Evolutionary conservation across 2,888 invertebrate genomes (phyloP).

Genomic region (Microplitis deprimator): DNA sequence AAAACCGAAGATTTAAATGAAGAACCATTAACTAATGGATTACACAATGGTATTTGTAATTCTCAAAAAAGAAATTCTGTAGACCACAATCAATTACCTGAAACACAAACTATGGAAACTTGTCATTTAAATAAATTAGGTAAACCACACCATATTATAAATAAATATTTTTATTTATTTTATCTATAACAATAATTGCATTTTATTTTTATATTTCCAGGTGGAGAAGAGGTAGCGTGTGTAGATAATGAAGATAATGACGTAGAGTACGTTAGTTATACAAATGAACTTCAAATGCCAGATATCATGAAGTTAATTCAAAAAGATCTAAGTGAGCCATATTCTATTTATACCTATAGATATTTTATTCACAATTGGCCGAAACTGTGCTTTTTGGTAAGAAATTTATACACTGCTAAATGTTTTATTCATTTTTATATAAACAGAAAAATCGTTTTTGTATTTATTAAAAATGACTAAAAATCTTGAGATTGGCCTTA

Average conservation of each 20-base stretch:
- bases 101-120: constrained; percentile 62
- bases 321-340: constrained; percentile 99
- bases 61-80: constrained; percentile 56
- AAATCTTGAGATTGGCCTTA: not conserved
- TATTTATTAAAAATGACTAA: not conserved
- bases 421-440: not conserved
- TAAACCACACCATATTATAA: constrained; percentile 45
- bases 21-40: constrained; percentile 61
- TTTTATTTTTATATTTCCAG: constrained; percentile 46
- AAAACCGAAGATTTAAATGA: constrained; percentile 49
- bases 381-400: constrained; percentile 95
- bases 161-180: constrained; percentile 4
- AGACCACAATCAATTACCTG: constrained; percentile 48
- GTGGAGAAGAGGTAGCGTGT: constrained; percentile 57
- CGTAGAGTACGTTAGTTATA: constrained; percentile 82
- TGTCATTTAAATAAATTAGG: constrained; percentile 67
- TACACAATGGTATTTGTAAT: constrained; percentile 64
- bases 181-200: constrained; percentile 10
- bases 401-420: constrained; percentile 57
- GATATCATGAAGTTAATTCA: constrained; percentile 99
- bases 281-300: constrained; percentile 97
- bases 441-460: not conserved
- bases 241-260: constrained; percentile 60
- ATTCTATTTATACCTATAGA: constrained; percentile 99
- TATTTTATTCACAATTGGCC: constrained; percentile 99